Evolutionary conservation across 2,888 invertebrate genomes (phyloP).

Genomic region (Phengaris alcon): DNA sequence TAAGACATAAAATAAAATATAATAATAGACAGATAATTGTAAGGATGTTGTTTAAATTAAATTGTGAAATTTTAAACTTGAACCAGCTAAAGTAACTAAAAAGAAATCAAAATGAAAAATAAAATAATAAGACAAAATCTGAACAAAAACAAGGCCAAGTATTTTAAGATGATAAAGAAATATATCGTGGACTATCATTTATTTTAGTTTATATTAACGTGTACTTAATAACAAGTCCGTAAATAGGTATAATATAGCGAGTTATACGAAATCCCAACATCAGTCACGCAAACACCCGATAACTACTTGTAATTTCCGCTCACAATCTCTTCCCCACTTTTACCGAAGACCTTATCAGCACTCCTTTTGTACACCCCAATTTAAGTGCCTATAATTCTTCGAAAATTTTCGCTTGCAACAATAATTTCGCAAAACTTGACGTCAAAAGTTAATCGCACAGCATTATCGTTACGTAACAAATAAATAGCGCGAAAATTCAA

Average conservation of each 20-base stretch:
- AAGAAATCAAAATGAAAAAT: neutral
- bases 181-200: neutral
- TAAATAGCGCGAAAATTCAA: conserved; percentile 13
- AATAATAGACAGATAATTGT: too few relatives aligned
- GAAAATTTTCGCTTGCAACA: conserved; percentile 21
- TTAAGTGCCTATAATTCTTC: neutral
- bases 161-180: neutral
- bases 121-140: neutral
- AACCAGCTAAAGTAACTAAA: neutral
- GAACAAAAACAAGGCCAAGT: neutral
- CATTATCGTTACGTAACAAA: conserved; percentile 16
- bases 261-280: neutral
- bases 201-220: neutral
- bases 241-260: neutral
- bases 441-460: conserved; percentile 22
- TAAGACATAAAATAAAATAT: too few relatives aligned
- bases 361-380: neutral
- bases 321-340: neutral
- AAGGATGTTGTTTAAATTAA: neutral
- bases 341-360: neutral
- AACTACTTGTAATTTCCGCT: conserved; percentile 18
- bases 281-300: conserved; percentile 19
- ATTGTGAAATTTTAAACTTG: neutral
- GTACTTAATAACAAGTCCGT: neutral
- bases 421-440: neutral